Conservation (phyloP, 2,888 invertebrate genomes). For the Callyntrura guangdongensis region DNA sequence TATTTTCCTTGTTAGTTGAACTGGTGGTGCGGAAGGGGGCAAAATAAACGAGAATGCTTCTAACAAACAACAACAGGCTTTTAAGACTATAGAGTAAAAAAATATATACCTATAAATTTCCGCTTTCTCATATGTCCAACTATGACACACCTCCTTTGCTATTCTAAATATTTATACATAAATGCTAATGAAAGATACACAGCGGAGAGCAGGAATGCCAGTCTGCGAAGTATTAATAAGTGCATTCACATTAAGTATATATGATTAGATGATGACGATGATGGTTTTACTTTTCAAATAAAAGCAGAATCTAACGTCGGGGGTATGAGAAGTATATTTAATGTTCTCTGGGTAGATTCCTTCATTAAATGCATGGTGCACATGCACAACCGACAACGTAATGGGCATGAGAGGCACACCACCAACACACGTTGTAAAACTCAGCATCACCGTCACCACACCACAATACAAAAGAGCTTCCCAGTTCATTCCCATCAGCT, state of each 20-base stretch:
- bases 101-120: neutral
- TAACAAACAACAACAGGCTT: constrained; percentile 27
- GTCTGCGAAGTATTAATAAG: neutral
- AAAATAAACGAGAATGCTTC: neutral
- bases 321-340: neutral
- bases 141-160: neutral
- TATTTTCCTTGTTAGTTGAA: constrained; percentile 9
- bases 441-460: constrained; percentile 12
- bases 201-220: neutral
- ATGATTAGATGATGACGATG: neutral
- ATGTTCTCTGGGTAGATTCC: constrained; percentile 11
- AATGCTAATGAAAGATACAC: constrained; percentile 29
- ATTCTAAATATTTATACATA: constrained; percentile 14
- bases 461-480: too few species aligned
- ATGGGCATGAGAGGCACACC: neutral
- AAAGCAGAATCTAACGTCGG: neutral
- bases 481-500: constrained; percentile 13
- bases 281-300: neutral
- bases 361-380: constrained; percentile 62
- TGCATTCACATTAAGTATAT: constrained; percentile 6
- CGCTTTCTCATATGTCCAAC: constrained; percentile 14
- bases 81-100: neutral
- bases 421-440: constrained; percentile 6
- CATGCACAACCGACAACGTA: neutral
- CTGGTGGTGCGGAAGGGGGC: constrained; percentile 16